These are phyloP conservation scores for Corynorhinus townsendii DNA, from an alignment of 2,113 vertebrate species.

Conservation along the genomic window DNA sequence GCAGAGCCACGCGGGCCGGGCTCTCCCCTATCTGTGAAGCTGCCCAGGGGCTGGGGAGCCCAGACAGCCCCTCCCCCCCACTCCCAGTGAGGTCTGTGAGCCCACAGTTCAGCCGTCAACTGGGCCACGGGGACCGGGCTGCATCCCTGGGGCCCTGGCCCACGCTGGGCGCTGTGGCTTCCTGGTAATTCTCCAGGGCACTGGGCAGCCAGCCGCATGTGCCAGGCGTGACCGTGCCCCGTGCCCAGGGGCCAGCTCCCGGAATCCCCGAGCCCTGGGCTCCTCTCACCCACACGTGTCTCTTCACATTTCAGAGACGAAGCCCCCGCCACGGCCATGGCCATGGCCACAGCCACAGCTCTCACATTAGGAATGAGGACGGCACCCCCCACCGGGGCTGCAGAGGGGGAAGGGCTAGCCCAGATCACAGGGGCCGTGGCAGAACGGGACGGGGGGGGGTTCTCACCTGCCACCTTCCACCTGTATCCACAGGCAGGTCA, in stretches of 20 bases:
- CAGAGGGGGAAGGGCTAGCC: not conserved
- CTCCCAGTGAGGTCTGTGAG: not conserved
- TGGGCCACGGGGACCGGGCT: not conserved
- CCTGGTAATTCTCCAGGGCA: not conserved
- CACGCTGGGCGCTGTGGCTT: not conserved
- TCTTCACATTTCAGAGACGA: not conserved
- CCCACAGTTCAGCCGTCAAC: not conserved
- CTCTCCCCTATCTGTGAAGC: not conserved
- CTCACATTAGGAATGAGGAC: fast-evolving
- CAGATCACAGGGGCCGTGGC: not conserved
- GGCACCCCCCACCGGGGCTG: fast-evolving
- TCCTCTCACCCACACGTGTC: too few relatives aligned
- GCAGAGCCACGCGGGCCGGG: too few relatives aligned
- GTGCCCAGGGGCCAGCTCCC: too few relatives aligned
- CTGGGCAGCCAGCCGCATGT: not conserved
- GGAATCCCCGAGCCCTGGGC: not conserved
- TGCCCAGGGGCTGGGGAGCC: not conserved
- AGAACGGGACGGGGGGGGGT: not conserved
- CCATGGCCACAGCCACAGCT: too few relatives aligned
- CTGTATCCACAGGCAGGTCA: not conserved
- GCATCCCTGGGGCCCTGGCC: too few relatives aligned
- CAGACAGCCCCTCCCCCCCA: not conserved
- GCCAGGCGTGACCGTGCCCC: too few relatives aligned
- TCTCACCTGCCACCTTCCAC: not conserved
- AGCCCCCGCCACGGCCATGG: not conserved